Base-by-base conservation (phyloP, 2,888 invertebrate genomes). In the Zootermopsis nevadensis region DNA sequence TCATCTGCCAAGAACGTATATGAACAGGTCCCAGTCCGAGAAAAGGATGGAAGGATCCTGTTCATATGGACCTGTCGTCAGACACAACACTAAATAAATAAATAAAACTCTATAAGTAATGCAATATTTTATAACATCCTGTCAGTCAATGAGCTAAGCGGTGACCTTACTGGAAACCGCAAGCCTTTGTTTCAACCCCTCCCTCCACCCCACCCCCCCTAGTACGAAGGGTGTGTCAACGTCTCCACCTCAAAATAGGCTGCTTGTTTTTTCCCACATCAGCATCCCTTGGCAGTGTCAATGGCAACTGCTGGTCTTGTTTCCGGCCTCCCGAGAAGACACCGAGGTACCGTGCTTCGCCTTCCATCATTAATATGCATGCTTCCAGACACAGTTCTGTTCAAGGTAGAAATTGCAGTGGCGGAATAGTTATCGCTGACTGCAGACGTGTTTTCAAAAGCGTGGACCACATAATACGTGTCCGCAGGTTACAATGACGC, bases 291-390 rank as follows among this genome's bases (percentile, higher is more conserved):
- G 7, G 12, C 74, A 19, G 79, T 60, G 79, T 79, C 79, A 79
- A 79, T 79, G 60, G 35, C 79, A 79, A 79, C 55, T 60, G 53
- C 77, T 31, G 48, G 48, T 19, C 60, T 27, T 60, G 60, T 60
- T 48, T 10, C 38, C 38, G 38, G 4, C 6, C 53, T 60, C 53
- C 38, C 10, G 38, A n/a, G n/a, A n/a, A n/a, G n/a, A n/a, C n/a
- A n/a, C n/a, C n/a, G n/a, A 15, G 19, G 10, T 53, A 10, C 30
- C 33, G 10, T n/a, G 35, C 38, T 22, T 15, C 27, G 4, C n/a
- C n/a, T n/a, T n/a, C n/a, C 27, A 79, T 79, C 66, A 79, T 79
- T 79, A 79, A 79, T 79, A 79, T 79, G 79, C 79, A 79, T 60
- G 77, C 48, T 30, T 77, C 30, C 4, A 31, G 60, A 60, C 7